phyloP scores from a whole-genome alignment of 2,888 invertebrate species.

The Sphaerophoria taeniata region DNA sequence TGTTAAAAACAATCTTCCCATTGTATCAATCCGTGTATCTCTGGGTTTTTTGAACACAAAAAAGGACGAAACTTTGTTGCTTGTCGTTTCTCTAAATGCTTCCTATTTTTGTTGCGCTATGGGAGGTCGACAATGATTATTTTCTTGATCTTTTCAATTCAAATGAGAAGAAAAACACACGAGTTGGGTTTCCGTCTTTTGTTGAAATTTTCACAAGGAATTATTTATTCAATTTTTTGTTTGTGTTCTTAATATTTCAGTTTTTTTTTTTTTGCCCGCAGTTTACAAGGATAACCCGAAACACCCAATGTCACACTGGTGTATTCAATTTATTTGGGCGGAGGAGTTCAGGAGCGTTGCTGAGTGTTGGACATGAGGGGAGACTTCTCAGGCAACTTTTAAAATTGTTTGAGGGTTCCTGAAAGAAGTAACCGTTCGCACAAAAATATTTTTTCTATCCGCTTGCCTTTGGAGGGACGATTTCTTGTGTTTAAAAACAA shows the following conservation, averaged over 20 bases:
- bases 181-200: slow-evolving; percentile 12
- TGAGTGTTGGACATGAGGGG: background rate
- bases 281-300: slow-evolving; percentile 5
- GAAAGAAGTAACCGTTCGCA: no score
- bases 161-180: slow-evolving; percentile 44
- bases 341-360: background rate
- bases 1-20: slow-evolving; percentile 11
- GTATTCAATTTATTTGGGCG: slow-evolving; percentile 1
- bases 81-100: no score
- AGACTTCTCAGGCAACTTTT: background rate
- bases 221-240: background rate
- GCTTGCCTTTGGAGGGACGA: slow-evolving; percentile 28
- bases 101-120: slow-evolving; percentile 47
- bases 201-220: slow-evolving; percentile 31
- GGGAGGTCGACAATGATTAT: slow-evolving; percentile 18
- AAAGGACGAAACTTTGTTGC: slow-evolving; percentile 59
- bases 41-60: slow-evolving; percentile 36
- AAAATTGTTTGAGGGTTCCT: no score
- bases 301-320: background rate
- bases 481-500: slow-evolving; percentile 4
- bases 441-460: background rate
- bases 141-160: slow-evolving; percentile 34
- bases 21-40: slow-evolving; percentile 7
- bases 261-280: slow-evolving; percentile 19
- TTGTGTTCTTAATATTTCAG: background rate